A percentile compares a stretch with the other conserved stretches of the same genome.
These are phyloP conservation scores for Druon quercuslanigerum DNA, from an alignment of 1,140 invertebrate genomes.

Conservation along the genomic window DNA sequence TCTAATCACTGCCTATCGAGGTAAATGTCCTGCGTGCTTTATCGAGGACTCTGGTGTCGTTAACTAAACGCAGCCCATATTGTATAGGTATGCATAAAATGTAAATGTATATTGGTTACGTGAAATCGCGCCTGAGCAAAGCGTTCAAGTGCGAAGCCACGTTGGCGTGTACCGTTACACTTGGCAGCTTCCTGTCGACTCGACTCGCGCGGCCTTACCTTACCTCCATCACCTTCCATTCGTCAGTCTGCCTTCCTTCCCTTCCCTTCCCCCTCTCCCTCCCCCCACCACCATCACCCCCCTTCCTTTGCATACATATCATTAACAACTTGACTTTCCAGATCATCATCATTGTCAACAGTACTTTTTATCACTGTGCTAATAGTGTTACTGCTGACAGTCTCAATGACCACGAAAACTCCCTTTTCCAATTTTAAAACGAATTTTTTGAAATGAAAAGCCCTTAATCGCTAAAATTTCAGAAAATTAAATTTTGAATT, in stretches of 20 bases:
- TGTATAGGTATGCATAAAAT: background rate
- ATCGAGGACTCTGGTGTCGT: background rate
- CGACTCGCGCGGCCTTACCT: slow-evolving; percentile 47
- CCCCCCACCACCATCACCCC: too few relatives aligned
- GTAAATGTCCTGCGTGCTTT: background rate
- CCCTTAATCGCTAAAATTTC: too few relatives aligned
- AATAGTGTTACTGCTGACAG: background rate
- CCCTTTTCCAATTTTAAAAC: too few relatives aligned
- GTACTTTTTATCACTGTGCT: too few relatives aligned
- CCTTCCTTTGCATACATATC: slow-evolving; percentile 61
- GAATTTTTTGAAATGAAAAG: too few relatives aligned
- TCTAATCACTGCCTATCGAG: background rate
- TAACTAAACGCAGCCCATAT: too few relatives aligned
- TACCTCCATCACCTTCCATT: slow-evolving; percentile 50
- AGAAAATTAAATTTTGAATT: too few relatives aligned
- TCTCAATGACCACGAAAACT: background rate
- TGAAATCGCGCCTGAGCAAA: slow-evolving; percentile 44
- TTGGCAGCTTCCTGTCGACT: slow-evolving; percentile 67
- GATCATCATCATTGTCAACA: slow-evolving; percentile 50
- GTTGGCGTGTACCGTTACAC: slow-evolving; percentile 66
- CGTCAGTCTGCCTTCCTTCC: slow-evolving; percentile 40
- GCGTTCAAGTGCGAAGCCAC: slow-evolving; percentile 51
- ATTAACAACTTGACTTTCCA: slow-evolving; percentile 36
- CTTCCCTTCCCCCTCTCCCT: too few relatives aligned
- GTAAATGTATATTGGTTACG: slow-evolving; percentile 39